A percentile compares a stretch with the other conserved stretches of the same genome.
Evolutionary conservation across 2,113 vertebrate species (phyloP).

Genomic region (Malurus melanocephalus): DNA sequence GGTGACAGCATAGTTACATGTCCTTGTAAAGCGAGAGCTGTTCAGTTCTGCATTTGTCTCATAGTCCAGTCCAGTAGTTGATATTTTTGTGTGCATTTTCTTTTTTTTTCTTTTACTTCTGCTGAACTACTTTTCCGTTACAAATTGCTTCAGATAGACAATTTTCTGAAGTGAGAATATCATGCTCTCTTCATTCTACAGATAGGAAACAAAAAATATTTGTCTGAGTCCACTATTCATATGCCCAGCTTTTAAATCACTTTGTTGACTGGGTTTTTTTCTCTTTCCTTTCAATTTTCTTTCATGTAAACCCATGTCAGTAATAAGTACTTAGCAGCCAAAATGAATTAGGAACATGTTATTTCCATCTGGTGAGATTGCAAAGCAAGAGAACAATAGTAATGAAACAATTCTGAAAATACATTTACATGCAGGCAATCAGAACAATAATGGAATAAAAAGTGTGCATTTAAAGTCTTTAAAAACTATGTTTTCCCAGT

Average conservation of each 20-base stretch:
- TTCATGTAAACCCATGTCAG: background rate
- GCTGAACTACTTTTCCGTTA: background rate
- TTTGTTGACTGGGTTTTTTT: background rate
- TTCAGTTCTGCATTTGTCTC: background rate
- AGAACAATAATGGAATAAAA: background rate
- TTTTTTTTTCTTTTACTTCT: background rate
- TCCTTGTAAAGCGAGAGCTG: background rate
- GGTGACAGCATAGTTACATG: fast-evolving
- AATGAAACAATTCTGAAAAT: background rate
- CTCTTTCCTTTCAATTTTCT: background rate
- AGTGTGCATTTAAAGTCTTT: background rate
- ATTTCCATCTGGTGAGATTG: background rate
- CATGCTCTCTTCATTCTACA: background rate
- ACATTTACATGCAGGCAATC: background rate
- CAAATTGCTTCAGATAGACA: background rate
- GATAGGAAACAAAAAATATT: background rate
- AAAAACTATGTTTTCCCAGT: background rate
- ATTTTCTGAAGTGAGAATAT: background rate
- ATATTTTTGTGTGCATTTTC: background rate
- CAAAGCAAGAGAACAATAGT: background rate
- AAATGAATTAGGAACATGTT: background rate
- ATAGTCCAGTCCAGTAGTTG: fast-evolving
- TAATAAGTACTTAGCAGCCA: background rate
- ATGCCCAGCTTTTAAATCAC: background rate
- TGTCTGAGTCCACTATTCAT: background rate